A percentile compares a stretch with the other conserved stretches of the same genome.
phyloP scores from a whole-genome alignment of 2,113 vertebrate genomes.

The Capreolus pygargus region DNA sequence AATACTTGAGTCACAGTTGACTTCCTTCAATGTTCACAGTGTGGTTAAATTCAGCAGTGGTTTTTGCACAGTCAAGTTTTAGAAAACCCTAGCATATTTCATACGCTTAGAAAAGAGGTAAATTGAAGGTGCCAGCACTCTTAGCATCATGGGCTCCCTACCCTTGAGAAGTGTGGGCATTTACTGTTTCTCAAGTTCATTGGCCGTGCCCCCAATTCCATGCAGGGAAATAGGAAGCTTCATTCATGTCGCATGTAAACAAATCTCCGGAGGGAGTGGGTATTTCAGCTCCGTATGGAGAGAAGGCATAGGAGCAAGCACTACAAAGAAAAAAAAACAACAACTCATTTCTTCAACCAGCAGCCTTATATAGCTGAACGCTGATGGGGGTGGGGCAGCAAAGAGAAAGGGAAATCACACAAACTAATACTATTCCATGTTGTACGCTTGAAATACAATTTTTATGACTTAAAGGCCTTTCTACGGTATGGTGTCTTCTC shows the following conservation, averaged over 20 bases:
- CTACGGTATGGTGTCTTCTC: neutral
- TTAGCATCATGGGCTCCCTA: neutral
- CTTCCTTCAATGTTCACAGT: neutral
- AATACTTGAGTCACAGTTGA: neutral
- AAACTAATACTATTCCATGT: neutral
- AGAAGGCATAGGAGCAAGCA: neutral
- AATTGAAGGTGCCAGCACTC: neutral
- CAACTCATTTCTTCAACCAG: constrained; percentile 32
- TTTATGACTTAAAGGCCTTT: neutral
- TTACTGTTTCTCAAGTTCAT: neutral
- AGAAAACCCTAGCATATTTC: neutral
- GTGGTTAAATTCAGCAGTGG: neutral
- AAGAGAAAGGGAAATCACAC: neutral
- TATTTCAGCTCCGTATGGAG: neutral
- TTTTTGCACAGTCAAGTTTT: neutral
- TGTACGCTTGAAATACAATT: constrained; percentile 9
- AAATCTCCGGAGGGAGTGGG: neutral
- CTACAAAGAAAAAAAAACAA: neutral
- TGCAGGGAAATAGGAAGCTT: neutral
- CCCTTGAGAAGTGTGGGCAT: neutral
- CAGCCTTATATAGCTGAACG: neutral
- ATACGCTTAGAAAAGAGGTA: neutral
- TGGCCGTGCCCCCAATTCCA: neutral
- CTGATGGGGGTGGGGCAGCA: fast-evolving
- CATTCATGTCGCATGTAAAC: neutral